These are phyloP conservation scores for Entomobrya multifasciata DNA, from an alignment of 2,888 invertebrate genomes.

Conservation along the genomic window DNA sequence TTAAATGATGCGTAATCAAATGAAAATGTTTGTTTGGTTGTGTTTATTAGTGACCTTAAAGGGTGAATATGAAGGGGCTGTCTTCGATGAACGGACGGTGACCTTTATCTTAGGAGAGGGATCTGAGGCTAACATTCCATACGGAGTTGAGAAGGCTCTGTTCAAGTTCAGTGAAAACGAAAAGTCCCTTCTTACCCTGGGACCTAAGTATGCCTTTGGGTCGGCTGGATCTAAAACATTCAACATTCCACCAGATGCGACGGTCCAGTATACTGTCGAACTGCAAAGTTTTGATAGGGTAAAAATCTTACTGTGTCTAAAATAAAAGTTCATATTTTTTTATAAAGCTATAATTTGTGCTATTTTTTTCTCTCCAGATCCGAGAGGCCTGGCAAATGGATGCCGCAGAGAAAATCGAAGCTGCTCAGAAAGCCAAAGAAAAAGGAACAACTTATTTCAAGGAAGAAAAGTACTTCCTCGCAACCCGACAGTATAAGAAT, in stretches of 20 bases:
- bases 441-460: slow-evolving; percentile 96
- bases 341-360: slow-evolving; percentile 15
- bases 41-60: slow-evolving; percentile 87
- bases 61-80: slow-evolving; percentile 85
- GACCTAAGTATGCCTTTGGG: slow-evolving; percentile 91
- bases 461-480: slow-evolving; percentile 88
- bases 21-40: too few relatives aligned
- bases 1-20: too few relatives aligned
- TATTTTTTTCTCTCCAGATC: slow-evolving; percentile 82
- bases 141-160: slow-evolving; percentile 91
- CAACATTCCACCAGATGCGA: slow-evolving; percentile 89
- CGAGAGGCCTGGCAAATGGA: slow-evolving; percentile 93
- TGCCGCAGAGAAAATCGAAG: slow-evolving; percentile 89
- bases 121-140: slow-evolving; percentile 87
- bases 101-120: slow-evolving; percentile 94
- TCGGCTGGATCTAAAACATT: slow-evolving; percentile 86
- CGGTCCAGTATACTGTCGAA: slow-evolving; percentile 90
- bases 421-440: slow-evolving; percentile 91
- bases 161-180: slow-evolving; percentile 91
- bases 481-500: slow-evolving; percentile 93
- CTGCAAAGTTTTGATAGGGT: slow-evolving; percentile 91
- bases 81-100: slow-evolving; percentile 91
- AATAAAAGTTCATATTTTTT: too few relatives aligned
- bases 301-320: not conserved
- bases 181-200: slow-evolving; percentile 87